phyloP scores from a whole-genome alignment of 2,888 invertebrate species.

The Platypus cylindrus region DNA sequence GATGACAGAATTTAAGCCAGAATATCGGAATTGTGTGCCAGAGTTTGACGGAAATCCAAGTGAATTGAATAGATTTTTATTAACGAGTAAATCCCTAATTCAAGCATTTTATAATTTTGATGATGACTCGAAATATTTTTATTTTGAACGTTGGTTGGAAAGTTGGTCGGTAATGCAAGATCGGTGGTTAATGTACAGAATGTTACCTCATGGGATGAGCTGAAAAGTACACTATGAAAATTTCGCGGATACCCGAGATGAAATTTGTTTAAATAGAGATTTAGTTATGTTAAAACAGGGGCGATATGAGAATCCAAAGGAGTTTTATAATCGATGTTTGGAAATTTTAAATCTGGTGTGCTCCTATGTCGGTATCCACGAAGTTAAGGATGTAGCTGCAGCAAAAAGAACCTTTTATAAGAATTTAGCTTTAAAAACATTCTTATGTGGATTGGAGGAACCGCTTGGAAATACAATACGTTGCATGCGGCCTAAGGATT shows the following conservation, averaged over 20 bases:
- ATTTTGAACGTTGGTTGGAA: too few species aligned
- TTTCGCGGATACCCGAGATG: conserved; percentile 13
- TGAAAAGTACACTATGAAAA: too few species aligned
- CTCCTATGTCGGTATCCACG: conserved; percentile 7
- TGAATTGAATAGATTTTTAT: too few species aligned
- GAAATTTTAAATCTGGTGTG: conserved; percentile 10
- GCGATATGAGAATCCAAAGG: conserved; percentile 9
- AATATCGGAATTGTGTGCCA: too few species aligned
- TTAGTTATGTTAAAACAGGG: conserved; percentile 9
- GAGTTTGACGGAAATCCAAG: too few species aligned
- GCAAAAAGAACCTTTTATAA: conserved; percentile 3
- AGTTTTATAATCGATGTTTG: too few species aligned
- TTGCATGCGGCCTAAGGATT: conserved; percentile 9
- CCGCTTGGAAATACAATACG: conserved; percentile 13
- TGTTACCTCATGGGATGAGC: conserved; percentile 5
- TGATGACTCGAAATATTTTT: conserved; percentile 8
- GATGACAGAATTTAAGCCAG: too few species aligned
- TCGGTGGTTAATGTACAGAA: conserved; percentile 6
- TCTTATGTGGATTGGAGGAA: conserved; percentile 10
- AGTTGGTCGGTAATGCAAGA: conserved; percentile 5
- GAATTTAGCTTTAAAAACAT: conserved; percentile 9
- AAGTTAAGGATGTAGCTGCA: too few species aligned
- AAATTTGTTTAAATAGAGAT: conserved; percentile 12
- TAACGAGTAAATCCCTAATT: too few species aligned
- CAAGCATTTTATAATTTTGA: too few species aligned